Evolutionary conservation across 2,797 vertebrate species (phyloP), one percentile per base, ranked within the genome.

Genomic region (Astyanax mexicanus): DNA sequence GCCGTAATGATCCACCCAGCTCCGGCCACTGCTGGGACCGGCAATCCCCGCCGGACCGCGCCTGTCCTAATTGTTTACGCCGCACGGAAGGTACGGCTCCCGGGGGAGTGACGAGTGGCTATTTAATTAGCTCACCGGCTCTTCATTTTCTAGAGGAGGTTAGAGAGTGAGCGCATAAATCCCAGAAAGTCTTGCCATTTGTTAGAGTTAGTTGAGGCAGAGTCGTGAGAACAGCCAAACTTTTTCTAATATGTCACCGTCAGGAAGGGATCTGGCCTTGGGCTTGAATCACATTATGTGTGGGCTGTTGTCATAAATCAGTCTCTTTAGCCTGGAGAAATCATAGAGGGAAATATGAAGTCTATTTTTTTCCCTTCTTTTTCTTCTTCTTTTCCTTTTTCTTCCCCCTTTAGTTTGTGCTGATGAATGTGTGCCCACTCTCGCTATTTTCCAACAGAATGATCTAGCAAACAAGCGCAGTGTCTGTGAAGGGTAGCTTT

Each of bases 281-380:
- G 82, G 86, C 86, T 82, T 84, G 83, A 84, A 85, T 86, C 68
- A 29, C 83, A 86, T 86, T 89, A 85, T 83, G 81, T 77, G 75
- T 77, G 54, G 75, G 81, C 69, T 76, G 57, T 80, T 83, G 83
- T 79, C 77, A 84, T 87, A 85, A 86, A 88, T 88, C 84, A 85
- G 78, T 81, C 82, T 67, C 72, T 69, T 83, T 74, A 73, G 80
- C 83, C 69, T 71, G 72, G 66, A 85, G 79, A 87, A 84, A 83
- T 83, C 77, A 57, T 75, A 79, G 65, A 45, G n/a, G 70, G 37
- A 83, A 81, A 81, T 80, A 76, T 69, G 69, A 77, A 44, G 54
- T 38, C 57, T 68, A 38, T 72, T 29, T 45, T 12, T 42, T 4
- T n/a, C n/a, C n/a, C 62, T 11, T n/a, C 6, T 49, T 49, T 23